A percentile compares a stretch with the other conserved stretches of the same genome.
These are phyloP conservation scores for Callipepla squamata DNA, from an alignment of 2,113 vertebrate species.

Conservation along the genomic window DNA sequence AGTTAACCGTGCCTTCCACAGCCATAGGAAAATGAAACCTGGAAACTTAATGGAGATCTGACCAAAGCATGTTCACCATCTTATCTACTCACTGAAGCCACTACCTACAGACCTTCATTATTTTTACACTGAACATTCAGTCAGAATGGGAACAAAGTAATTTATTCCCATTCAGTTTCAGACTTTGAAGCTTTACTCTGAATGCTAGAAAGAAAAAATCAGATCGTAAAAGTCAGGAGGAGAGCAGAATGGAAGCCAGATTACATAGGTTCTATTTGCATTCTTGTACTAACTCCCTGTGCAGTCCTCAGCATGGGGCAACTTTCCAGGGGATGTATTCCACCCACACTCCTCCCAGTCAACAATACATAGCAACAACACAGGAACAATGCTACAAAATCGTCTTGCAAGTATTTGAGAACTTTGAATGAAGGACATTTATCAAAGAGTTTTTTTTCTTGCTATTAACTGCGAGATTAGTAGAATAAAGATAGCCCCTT, in stretches of 20 bases:
- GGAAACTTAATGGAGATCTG: background rate
- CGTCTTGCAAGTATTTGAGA: background rate
- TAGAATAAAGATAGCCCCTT: background rate
- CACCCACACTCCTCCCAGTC: background rate
- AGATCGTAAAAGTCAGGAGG: background rate
- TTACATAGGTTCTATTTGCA: background rate
- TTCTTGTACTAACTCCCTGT: background rate
- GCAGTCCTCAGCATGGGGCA: background rate
- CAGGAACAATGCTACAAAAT: background rate
- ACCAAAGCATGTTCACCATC: fast-evolving
- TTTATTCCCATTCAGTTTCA: background rate
- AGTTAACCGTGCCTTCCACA: background rate
- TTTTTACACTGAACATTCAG: background rate
- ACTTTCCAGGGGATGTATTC: background rate
- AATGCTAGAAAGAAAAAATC: background rate
- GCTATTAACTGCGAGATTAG: background rate
- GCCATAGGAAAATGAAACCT: background rate
- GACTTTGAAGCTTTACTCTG: background rate
- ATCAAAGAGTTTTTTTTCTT: background rate
- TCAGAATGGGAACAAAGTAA: background rate
- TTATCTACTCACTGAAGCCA: background rate
- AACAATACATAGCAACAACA: background rate
- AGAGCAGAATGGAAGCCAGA: background rate
- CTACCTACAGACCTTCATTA: background rate
- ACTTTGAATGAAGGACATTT: background rate